Evolutionary conservation across 2,797 vertebrate genomes (phyloP).

Genomic region (Chlorospingus flavigularis): DNA sequence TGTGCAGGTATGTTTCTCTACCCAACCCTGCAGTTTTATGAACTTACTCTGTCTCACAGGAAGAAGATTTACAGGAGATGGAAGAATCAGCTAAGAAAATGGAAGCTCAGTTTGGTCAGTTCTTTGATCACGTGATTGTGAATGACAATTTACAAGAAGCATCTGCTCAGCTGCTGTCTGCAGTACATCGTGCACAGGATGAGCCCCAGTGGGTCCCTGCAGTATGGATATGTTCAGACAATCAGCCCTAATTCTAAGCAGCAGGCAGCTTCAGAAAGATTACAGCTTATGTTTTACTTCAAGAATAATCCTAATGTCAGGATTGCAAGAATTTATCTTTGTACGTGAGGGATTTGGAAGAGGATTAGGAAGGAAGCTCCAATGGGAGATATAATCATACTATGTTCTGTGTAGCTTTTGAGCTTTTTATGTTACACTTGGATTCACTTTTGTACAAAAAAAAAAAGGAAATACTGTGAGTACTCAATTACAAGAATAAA

Average conservation of each 20-base stretch:
- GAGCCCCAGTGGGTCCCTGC: conserved; percentile 93
- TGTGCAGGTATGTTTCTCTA: background rate
- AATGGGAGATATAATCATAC: background rate
- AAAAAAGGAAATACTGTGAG: background rate
- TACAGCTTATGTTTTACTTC: conserved; percentile 44
- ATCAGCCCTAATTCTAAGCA: conserved; percentile 68
- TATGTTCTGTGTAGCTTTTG: background rate
- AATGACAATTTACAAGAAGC: conserved; percentile 88
- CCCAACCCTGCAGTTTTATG: background rate
- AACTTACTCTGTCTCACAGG: conserved; percentile 71
- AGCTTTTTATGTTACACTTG: conserved; percentile 23
- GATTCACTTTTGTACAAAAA: conserved; percentile 46
- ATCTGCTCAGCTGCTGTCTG: conserved; percentile 79
- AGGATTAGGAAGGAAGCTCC: conserved; percentile 42
- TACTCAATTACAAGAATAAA: conserved; percentile 43
- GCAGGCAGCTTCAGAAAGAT: conserved; percentile 21
- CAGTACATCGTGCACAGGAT: conserved; percentile 83
- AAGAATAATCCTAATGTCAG: conserved; percentile 42
- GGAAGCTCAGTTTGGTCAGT: conserved; percentile 87
- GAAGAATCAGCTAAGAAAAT: conserved; percentile 86
- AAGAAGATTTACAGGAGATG: conserved; percentile 93
- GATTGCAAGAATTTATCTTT: conserved; percentile 47
- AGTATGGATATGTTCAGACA: conserved; percentile 85
- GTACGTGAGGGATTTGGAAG: conserved; percentile 20
- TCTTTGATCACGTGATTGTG: conserved; percentile 89